Percentiles rank a stretch among this genome's conserved stretches.
These are phyloP conservation scores for Rhagophthalmus giganteus DNA, from an alignment of 2,888 invertebrate genomes.

Conservation along the genomic window DNA sequence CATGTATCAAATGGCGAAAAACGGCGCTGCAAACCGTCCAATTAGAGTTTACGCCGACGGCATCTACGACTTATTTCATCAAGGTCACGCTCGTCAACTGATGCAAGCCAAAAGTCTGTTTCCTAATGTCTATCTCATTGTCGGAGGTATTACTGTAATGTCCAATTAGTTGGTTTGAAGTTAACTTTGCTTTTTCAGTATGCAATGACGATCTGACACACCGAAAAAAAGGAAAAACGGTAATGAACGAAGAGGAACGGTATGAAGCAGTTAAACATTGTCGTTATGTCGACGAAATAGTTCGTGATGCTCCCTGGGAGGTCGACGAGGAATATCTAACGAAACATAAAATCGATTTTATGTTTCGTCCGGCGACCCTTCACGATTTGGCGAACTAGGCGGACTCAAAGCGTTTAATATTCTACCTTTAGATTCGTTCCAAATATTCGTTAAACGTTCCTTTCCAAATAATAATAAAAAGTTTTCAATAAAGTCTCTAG, in stretches of 20 bases:
- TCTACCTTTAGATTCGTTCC: constrained; percentile 90
- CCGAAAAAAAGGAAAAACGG: constrained; percentile 89
- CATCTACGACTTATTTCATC: constrained; percentile 98
- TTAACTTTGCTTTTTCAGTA: constrained; percentile 61
- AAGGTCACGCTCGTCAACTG: constrained; percentile 95
- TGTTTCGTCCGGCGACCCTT: too few relatives aligned
- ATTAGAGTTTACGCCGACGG: constrained; percentile 98
- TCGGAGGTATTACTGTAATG: constrained; percentile 75
- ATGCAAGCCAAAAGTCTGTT: constrained; percentile 98
- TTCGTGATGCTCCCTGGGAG: too few relatives aligned
- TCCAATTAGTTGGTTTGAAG: constrained; percentile 1
- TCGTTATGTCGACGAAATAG: too few relatives aligned
- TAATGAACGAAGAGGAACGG: constrained; percentile 96
- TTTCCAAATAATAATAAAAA: constrained; percentile 93
- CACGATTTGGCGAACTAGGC: too few relatives aligned
- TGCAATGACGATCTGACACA: constrained; percentile 92
- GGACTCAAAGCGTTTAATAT: constrained; percentile 91
- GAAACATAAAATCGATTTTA: constrained; percentile 97
- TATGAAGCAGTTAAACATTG: too few relatives aligned
- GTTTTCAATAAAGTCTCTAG: constrained; percentile 94
- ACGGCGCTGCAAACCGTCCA: constrained; percentile 78
- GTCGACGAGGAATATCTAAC: constrained; percentile 88
- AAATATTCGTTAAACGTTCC: constrained; percentile 82
- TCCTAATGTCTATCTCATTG: constrained; percentile 96
- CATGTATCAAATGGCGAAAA: constrained; percentile 80